Evolutionary conservation across 2,888 invertebrate species (phyloP).

Genomic region (Ichneumon xanthorius): DNA sequence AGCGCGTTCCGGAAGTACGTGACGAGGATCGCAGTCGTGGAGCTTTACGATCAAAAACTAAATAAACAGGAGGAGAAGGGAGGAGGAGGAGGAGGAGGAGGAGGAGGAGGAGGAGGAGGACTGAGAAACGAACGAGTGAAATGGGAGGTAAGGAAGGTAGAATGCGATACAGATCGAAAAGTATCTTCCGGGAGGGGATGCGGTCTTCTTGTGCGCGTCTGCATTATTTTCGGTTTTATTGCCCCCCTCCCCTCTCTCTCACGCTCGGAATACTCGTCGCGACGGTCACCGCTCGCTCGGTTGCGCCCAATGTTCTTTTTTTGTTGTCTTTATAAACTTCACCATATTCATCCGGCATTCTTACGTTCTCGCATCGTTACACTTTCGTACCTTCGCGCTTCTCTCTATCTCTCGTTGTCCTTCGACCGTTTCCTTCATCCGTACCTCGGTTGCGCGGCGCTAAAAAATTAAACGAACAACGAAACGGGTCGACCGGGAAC

Average conservation of each 20-base stretch:
- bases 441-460: neutral
- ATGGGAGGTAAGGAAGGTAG: slow-evolving; percentile 31
- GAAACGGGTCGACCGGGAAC: neutral
- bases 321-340: neutral
- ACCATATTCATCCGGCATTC: slow-evolving; percentile 23
- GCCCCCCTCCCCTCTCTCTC: neutral
- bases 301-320: neutral
- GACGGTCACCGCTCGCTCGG: neutral
- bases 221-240: slow-evolving; percentile 1
- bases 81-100: too few relatives aligned
- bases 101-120: slow-evolving; percentile 14
- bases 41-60: slow-evolving; percentile 9
- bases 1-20: slow-evolving; percentile 33
- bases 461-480: neutral
- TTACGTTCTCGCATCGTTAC: slow-evolving; percentile 33
- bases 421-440: neutral
- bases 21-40: slow-evolving; percentile 22
- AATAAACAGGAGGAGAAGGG: slow-evolving; percentile 6
- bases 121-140: slow-evolving; percentile 17
- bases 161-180: slow-evolving; percentile 12
- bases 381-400: slow-evolving; percentile 4
- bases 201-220: slow-evolving; percentile 55
- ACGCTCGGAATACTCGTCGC: slow-evolving; percentile 32
- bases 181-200: slow-evolving; percentile 29
- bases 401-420: slow-evolving; percentile 1